Conservation (phyloP, 92 coral and sea anemone genomes). For the Zoanthus sociatus region DNA sequence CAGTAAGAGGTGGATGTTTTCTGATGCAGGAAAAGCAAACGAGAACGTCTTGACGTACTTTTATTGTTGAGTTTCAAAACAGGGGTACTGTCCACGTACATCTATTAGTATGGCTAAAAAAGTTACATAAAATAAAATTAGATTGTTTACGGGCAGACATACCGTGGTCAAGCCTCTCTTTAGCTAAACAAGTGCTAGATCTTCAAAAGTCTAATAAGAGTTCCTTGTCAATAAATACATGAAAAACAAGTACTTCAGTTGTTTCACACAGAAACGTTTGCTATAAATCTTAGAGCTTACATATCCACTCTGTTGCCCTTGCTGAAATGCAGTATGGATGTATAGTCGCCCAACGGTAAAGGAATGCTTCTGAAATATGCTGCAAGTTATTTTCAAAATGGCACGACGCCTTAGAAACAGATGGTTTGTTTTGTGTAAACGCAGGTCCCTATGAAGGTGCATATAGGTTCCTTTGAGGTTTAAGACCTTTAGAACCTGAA, state of each 20-base stretch:
- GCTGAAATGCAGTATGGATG: conserved; percentile 58
- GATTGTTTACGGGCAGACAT: conserved; percentile 48
- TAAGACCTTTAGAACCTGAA: conserved; percentile 23
- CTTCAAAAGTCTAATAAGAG: background rate
- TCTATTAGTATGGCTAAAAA: conserved; percentile 57
- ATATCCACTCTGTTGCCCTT: conserved; percentile 35
- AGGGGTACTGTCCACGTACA: conserved; percentile 59
- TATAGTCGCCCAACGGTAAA: conserved; percentile 52
- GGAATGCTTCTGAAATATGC: conserved; percentile 59
- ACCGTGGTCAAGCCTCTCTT: conserved; percentile 25
- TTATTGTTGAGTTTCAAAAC: background rate
- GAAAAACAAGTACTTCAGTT: background rate
- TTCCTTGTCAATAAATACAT: background rate
- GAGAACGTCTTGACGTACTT: background rate
- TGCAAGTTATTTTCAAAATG: conserved; percentile 50
- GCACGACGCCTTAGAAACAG: conserved; percentile 41
- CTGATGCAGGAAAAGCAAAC: background rate
- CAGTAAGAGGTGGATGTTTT: background rate
- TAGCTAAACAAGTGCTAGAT: background rate
- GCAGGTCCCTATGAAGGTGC: background rate
- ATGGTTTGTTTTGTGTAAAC: conserved; percentile 10
- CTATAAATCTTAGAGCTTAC: conserved; percentile 48
- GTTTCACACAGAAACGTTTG: conserved; percentile 50
- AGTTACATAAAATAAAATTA: background rate
- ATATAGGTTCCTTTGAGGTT: background rate